A percentile compares a stretch with the other conserved stretches of the same genome.
These are phyloP conservation scores for Stomorhina lunata DNA, from an alignment of 2,888 invertebrate genomes.

Conservation along the genomic window DNA sequence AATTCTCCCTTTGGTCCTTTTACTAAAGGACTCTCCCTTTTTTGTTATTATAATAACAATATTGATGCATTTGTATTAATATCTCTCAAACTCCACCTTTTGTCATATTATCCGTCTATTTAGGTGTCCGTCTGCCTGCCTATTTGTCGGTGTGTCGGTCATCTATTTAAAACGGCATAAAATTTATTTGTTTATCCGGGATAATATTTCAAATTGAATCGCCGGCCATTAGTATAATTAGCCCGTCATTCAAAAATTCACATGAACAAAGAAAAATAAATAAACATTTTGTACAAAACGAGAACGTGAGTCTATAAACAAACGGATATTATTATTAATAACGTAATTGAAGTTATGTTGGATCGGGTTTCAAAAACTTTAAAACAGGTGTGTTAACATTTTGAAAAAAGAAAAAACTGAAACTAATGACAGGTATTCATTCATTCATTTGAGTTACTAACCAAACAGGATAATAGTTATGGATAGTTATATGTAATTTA, in stretches of 20 bases:
- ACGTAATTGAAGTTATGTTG: neutral
- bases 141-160: too few relatives aligned
- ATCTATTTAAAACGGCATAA: constrained; percentile 41
- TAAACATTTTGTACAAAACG: neutral
- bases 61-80: constrained; percentile 25
- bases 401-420: constrained; percentile 20
- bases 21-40: neutral
- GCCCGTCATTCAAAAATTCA: constrained; percentile 52
- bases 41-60: neutral
- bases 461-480: neutral
- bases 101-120: neutral
- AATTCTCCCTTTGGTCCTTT: neutral
- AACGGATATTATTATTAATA: neutral
- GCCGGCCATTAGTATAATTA: constrained; percentile 63
- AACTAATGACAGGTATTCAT: constrained; percentile 48
- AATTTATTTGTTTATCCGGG: constrained; percentile 55
- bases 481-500: too few relatives aligned
- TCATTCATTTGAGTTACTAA: neutral
- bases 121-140: too few relatives aligned
- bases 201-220: constrained; percentile 58
- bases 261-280: neutral
- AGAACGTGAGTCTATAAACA: neutral
- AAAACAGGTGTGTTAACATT: constrained; percentile 41
- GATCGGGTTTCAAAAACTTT: neutral
- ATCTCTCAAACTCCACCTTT: neutral